Conservation (phyloP, 2,113 vertebrate species). For the Oenanthe oenanthe region DNA sequence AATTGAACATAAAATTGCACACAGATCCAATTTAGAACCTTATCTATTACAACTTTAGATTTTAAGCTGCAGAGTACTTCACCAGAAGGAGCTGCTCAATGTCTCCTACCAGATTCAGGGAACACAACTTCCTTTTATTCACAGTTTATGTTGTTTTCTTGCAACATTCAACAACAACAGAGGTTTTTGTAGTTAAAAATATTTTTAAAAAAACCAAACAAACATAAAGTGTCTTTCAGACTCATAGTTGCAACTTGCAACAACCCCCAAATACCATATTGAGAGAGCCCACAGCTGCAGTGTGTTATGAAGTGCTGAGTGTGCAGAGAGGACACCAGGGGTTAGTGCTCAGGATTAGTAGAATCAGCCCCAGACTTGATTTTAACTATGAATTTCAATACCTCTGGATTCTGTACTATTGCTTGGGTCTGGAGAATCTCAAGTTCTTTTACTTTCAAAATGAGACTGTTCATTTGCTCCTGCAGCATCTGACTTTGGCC, state of each 20-base stretch:
- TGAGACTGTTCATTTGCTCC: constrained; percentile 81
- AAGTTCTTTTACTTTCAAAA: constrained; percentile 81
- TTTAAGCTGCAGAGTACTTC: background rate
- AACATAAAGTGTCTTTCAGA: background rate
- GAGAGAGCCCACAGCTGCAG: background rate
- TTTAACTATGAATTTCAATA: constrained; percentile 64
- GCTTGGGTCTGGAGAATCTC: constrained; percentile 84
- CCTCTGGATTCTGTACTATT: constrained; percentile 85
- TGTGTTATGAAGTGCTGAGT: constrained; percentile 8
- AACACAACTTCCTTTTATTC: constrained; percentile 70
- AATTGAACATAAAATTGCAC: background rate
- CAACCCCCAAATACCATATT: background rate
- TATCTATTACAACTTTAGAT: background rate
- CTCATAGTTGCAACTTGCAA: background rate
- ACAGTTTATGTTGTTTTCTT: constrained; percentile 42
- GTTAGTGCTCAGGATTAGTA: constrained; percentile 77
- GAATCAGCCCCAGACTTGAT: background rate
- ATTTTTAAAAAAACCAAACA: no score
- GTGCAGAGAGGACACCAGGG: constrained; percentile 66
- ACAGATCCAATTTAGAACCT: background rate
- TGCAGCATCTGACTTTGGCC: constrained; percentile 77
- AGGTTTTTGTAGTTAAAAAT: background rate
- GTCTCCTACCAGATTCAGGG: background rate
- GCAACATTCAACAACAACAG: background rate
- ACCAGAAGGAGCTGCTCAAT: background rate